Conservation (phyloP, 2,113 vertebrate genomes). For the Trochalopteron elliotii region DNA sequence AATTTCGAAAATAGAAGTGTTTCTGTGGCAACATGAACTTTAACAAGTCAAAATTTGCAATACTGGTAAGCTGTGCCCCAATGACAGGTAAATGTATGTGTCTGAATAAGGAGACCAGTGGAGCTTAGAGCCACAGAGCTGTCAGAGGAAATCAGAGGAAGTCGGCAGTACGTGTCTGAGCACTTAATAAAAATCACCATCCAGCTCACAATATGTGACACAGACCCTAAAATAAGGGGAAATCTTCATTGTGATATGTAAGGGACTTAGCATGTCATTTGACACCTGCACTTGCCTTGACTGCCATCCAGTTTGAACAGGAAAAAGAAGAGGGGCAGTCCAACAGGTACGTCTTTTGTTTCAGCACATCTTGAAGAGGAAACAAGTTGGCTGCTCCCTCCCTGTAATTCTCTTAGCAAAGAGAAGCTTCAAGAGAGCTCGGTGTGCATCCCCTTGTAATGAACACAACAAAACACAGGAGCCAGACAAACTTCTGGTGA, state of each 20-base stretch:
- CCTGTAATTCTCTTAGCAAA: background rate
- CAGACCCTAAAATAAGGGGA: background rate
- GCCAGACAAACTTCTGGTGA: background rate
- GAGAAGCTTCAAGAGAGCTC: background rate
- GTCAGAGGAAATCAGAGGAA: background rate
- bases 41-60: slow-evolving; percentile 6
- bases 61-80: background rate
- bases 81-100: background rate
- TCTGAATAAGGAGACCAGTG: background rate
- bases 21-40: slow-evolving; percentile 30
- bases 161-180: background rate
- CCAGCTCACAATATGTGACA: background rate
- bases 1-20: slow-evolving; percentile 35
- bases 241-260: background rate
- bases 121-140: background rate
- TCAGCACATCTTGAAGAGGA: background rate
- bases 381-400: background rate
- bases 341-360: background rate
- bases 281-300: rapidly evolving
- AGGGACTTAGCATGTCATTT: background rate
- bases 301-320: background rate
- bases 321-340: background rate
- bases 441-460: background rate
- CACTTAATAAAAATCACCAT: background rate
- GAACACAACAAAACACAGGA: background rate